phyloP scores from a whole-genome alignment of 2,113 vertebrate genomes.

The Terrapene triunguis region DNA sequence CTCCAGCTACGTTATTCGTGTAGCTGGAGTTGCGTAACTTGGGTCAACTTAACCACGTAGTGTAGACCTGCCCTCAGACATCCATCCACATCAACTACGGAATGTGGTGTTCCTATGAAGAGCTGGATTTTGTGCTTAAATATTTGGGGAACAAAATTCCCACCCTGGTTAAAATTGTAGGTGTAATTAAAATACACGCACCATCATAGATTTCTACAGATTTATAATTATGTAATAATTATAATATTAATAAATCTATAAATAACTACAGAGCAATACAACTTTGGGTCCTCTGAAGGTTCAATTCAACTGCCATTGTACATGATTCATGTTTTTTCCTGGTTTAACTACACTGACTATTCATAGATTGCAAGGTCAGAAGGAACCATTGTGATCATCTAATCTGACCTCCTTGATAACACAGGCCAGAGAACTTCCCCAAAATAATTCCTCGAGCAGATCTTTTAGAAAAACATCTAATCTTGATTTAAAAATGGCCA shows the following conservation, averaged over 20 bases:
- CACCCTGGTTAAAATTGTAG: slow-evolving; percentile 29
- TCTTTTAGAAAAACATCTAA: neutral
- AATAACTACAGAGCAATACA: slow-evolving; percentile 26
- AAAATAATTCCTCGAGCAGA: neutral
- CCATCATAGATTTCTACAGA: slow-evolving; percentile 35
- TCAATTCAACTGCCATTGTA: neutral
- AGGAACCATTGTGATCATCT: neutral
- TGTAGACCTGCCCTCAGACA: neutral
- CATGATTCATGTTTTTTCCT: neutral
- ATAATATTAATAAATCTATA: slow-evolving; percentile 26
- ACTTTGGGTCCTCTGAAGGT: slow-evolving; percentile 23
- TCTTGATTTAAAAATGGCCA: neutral
- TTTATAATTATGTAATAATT: slow-evolving; percentile 44
- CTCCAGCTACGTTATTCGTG: too few species aligned
- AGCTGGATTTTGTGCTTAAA: slow-evolving; percentile 20
- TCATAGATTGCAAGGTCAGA: neutral
- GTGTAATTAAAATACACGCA: neutral
- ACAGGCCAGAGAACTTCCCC: neutral
- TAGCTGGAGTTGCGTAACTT: too few species aligned
- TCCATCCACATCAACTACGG: slow-evolving; percentile 60
- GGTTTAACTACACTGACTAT: neutral
- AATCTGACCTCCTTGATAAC: neutral
- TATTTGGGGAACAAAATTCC: slow-evolving; percentile 61
- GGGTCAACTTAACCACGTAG: too few species aligned
- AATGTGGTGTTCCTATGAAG: slow-evolving; percentile 69